Evolutionary conservation across 2,113 vertebrate genomes (phyloP).

Genomic region (Phodopus roborovskii): DNA sequence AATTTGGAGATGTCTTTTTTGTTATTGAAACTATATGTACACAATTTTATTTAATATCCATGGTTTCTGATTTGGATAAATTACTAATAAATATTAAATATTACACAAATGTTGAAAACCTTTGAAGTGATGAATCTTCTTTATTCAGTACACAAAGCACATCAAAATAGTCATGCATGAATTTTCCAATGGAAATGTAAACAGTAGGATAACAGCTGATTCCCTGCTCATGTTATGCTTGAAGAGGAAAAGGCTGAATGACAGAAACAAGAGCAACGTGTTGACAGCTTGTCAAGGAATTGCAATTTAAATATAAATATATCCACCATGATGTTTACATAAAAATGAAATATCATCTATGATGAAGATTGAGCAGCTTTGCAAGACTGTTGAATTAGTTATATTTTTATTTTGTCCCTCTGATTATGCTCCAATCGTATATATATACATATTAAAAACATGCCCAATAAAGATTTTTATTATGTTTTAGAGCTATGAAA

Average conservation of each 20-base stretch:
- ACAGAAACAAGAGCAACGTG: not conserved
- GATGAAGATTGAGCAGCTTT: constrained; percentile 28
- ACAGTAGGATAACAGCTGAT: constrained; percentile 17
- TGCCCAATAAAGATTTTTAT: not conserved
- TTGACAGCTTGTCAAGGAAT: constrained; percentile 38
- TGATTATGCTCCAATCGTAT: not conserved
- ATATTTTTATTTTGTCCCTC: constrained; percentile 14
- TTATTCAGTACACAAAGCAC: constrained; percentile 10
- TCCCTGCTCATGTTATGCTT: constrained; percentile 18
- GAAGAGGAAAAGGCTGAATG: constrained; percentile 38
- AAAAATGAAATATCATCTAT: not conserved
- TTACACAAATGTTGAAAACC: not conserved
- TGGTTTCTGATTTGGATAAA: not conserved
- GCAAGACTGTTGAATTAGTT: not conserved
- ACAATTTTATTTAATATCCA: not conserved
- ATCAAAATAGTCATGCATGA: constrained; percentile 13
- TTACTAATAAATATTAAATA: not conserved
- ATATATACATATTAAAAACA: not conserved
- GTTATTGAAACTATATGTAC: not conserved
- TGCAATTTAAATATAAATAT: constrained; percentile 31
- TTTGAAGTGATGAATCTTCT: not conserved
- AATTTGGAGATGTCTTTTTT: constrained; percentile 2
- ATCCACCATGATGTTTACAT: constrained; percentile 12
- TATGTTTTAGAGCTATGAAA: not conserved
- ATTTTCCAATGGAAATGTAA: constrained; percentile 45